Base-by-base conservation (phyloP, 2,888 invertebrate species). In the Argynnis bischoffii region DNA sequence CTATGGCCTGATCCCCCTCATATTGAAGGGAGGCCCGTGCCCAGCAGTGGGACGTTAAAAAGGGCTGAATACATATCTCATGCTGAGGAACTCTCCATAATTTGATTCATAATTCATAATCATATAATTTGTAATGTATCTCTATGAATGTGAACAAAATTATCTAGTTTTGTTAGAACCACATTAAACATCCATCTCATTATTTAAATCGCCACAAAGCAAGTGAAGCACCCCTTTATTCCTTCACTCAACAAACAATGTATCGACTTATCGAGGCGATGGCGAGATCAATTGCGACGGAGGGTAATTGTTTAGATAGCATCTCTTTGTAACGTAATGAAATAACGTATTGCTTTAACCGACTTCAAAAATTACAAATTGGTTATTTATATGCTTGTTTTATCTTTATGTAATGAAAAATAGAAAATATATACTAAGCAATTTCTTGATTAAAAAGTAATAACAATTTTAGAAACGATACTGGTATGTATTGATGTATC, bases 301-400 rank as follows among this genome's bases (percentile, higher is more conserved):
- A 47, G 59, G 59, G 59, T 16, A 59, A 59, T 59, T 48, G 48
- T 48, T 48, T 59, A 59, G 59, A 59, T 59, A 59, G 59, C 31
- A 59, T 59, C 59, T 59, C 59, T 59, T 59, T 59, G 59, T 59
- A 31, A 48, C 48, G 26, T 59, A 59, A 59, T 59, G 48, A 59
- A 48, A 59, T 59, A 59, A 59, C 59, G 59, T 59, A 59, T 59
- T 59, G 59, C 48, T 59, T 59, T 59, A 59, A 59, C 59, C 48
- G 16, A 48, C 48, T 59, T 59, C 13, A 2, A 6, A 59, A 59
- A 59, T 31, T 26, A 48, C 31, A 48, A 16, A 16, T 48, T 41
- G 8, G 11, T 41, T 8, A 41, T 26, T 53, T 26, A 0, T 53
- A 18, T 53, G 18, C 1, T 21, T 11, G 18, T 53, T 53, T 53